A percentile compares a stretch with the other conserved stretches of the same genome.
phyloP scores from a whole-genome alignment of 2,888 invertebrate genomes.

The Dysmachus trigonus region DNA sequence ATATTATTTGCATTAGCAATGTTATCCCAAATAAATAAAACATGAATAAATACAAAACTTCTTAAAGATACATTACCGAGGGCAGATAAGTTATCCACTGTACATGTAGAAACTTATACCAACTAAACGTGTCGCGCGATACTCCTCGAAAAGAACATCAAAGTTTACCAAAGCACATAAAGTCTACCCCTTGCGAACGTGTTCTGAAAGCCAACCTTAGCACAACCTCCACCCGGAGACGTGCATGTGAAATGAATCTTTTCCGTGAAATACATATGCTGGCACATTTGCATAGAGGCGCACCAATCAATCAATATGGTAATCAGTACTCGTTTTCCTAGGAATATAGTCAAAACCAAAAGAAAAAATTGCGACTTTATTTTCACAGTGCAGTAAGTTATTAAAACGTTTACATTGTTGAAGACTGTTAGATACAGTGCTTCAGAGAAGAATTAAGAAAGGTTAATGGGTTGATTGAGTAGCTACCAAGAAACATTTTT shows the following conservation, averaged over 20 bases:
- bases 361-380: not conserved
- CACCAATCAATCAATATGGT: slow-evolving; percentile 21
- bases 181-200: slow-evolving; percentile 13
- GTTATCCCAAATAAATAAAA: not conserved
- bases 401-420: not conserved
- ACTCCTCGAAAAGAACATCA: slow-evolving; percentile 21
- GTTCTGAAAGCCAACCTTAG: slow-evolving; percentile 22
- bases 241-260: slow-evolving; percentile 25
- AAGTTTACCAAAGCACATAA: slow-evolving; percentile 21
- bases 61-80: not conserved
- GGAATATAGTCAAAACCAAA: not conserved
- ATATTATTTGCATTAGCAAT: not conserved
- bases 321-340: not conserved
- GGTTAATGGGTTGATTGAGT: not conserved
- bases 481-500: not conserved
- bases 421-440: not conserved
- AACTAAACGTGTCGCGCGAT: slow-evolving; percentile 27
- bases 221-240: not conserved
- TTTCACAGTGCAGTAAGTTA: no score
- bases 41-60: not conserved
- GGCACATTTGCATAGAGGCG: not conserved
- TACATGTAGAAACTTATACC: slow-evolving; percentile 8
- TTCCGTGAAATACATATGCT: not conserved
- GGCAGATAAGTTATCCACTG: not conserved
- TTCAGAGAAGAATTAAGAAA: not conserved